These are phyloP conservation scores for Arctopsyche grandis DNA, from an alignment of 1,140 invertebrate genomes.

Conservation along the genomic window DNA sequence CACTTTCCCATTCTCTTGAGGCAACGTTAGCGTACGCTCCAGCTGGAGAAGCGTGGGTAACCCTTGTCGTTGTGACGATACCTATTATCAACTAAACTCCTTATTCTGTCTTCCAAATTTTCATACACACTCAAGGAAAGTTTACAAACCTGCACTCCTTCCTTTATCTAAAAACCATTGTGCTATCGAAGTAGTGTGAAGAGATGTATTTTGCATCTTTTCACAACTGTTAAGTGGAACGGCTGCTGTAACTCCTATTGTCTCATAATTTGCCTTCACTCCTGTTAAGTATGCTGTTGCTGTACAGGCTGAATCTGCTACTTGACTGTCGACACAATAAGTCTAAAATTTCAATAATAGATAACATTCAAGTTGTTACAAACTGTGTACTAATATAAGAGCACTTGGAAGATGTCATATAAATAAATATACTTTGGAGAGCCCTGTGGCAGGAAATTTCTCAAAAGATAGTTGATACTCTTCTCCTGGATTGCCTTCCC, in stretches of 20 bases:
- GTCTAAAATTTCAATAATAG: conserved; percentile 70
- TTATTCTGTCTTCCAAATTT: not conserved
- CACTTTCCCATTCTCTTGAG: conserved; percentile 81
- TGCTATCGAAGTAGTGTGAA: conserved; percentile 73
- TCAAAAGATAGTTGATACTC: conserved; percentile 78
- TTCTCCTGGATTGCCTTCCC: conserved; percentile 70
- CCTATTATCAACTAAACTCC: conserved; percentile 60
- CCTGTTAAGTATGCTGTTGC: conserved; percentile 87
- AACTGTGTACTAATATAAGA: not conserved
- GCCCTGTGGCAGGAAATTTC: conserved; percentile 77
- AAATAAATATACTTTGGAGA: conserved; percentile 72
- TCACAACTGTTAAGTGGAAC: conserved; percentile 70
- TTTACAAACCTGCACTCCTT: conserved; percentile 72
- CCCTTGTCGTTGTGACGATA: conserved; percentile 80
- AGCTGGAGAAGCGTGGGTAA: conserved; percentile 84
- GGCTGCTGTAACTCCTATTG: conserved; percentile 78
- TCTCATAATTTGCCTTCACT: conserved; percentile 84
- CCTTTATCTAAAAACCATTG: conserved; percentile 79
- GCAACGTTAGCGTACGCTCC: conserved; percentile 78
- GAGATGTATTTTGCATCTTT: conserved; percentile 66
- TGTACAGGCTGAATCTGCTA: conserved; percentile 80
- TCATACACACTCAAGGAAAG: not conserved
- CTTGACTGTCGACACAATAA: conserved; percentile 83
- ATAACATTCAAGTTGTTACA: conserved; percentile 5
- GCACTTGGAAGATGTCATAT: not conserved